phyloP scores from a whole-genome alignment of 1,140 invertebrate species.

The Orius insidiosus region DNA sequence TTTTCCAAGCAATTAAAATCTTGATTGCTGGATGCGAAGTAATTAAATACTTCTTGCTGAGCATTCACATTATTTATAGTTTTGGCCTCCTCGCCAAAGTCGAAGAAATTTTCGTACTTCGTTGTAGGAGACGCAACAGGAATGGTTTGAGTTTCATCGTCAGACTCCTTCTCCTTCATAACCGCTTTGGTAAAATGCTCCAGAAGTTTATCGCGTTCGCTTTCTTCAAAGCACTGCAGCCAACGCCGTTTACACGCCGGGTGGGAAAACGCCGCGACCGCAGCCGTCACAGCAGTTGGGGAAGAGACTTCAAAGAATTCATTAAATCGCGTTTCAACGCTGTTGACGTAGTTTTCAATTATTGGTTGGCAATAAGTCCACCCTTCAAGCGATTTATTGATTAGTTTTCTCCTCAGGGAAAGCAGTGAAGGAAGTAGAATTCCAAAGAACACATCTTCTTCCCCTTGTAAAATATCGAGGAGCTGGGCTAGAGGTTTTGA shows the following conservation, averaged over 20 bases:
- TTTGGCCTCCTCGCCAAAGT: not conserved
- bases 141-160: not conserved
- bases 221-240: conserved; percentile 2
- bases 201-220: not conserved
- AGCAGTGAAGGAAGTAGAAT: conserved; percentile 12
- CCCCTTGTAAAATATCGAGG: conserved; percentile 15
- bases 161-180: not conserved
- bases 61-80: too few species aligned
- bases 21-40: not conserved
- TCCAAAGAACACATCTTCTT: conserved; percentile 3
- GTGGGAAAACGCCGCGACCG: conserved; percentile 10
- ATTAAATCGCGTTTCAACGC: conserved; percentile 7
- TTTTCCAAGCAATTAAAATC: not conserved
- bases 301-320: conserved; percentile 11
- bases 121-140: too few species aligned
- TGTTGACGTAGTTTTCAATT: not conserved
- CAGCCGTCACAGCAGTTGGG: conserved; percentile 1
- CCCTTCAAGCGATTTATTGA: not conserved
- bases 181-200: not conserved
- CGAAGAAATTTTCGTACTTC: not conserved
- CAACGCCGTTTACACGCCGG: conserved; percentile 8
- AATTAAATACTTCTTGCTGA: conserved; percentile 1
- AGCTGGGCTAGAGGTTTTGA: conserved; percentile 9
- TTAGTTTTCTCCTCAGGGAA: conserved; percentile 6
- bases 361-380: conserved; percentile 1